These are phyloP conservation scores for Andricus curvator DNA, from an alignment of 2,888 invertebrate genomes.

Conservation along the genomic window DNA sequence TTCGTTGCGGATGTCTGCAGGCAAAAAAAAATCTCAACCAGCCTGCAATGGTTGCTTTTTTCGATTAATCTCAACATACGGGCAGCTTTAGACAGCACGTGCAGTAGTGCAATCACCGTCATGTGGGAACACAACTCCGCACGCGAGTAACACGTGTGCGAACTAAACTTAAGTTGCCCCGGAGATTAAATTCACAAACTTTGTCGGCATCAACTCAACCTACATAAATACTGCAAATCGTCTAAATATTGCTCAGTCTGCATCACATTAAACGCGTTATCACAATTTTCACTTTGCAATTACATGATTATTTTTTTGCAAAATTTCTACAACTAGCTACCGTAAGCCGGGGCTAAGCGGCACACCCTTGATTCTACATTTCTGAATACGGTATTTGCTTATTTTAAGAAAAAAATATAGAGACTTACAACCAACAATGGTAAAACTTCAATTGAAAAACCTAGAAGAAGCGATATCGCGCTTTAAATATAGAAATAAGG, in stretches of 20 bases:
- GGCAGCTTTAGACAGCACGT: slow-evolving; percentile 39
- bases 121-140: slow-evolving; percentile 37
- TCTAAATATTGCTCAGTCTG: neutral
- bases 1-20: slow-evolving; percentile 17
- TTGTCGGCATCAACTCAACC: slow-evolving; percentile 10
- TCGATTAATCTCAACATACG: slow-evolving; percentile 28
- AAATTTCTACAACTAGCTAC: too few species aligned
- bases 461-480: too few species aligned
- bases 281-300: neutral
- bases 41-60: slow-evolving; percentile 25
- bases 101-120: slow-evolving; percentile 38
- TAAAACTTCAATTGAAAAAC: too few species aligned
- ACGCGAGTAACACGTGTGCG: slow-evolving; percentile 37
- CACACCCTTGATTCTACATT: too few species aligned
- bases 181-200: slow-evolving; percentile 36
- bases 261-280: neutral
- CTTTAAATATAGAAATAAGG: too few species aligned
- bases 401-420: too few species aligned
- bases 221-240: slow-evolving; percentile 8
- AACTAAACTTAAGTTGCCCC: slow-evolving; percentile 35
- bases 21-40: slow-evolving; percentile 6
- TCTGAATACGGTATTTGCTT: too few species aligned
- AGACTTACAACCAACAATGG: too few species aligned
- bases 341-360: too few species aligned
- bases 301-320: too few species aligned